Evolutionary conservation across 2,113 vertebrate species (phyloP).

Genomic region (zebrafish (Danio rerio)): GRCz12tu NC_133190.1:17529501-17530000

Average conservation of each 20-base stretch:
- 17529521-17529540: too few species aligned
- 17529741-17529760: background rate
- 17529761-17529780: background rate
- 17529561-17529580: too few species aligned
- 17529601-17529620: too few species aligned
- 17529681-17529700: conserved; percentile 64
- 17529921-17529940: conserved; percentile 40
- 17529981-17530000: conserved; percentile 63
- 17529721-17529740: background rate
- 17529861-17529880: conserved; percentile 9
- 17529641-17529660: background rate
- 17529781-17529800: background rate
- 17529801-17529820: conserved; percentile 5
- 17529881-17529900: conserved; percentile 15
- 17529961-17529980: conserved; percentile 58
- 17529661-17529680: background rate
- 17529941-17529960: conserved; percentile 27
- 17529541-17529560: too few species aligned
- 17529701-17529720: conserved; percentile 60
- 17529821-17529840: background rate
- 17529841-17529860: background rate
- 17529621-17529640: background rate
- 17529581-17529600: too few species aligned
- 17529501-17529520: too few species aligned
- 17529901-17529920: conserved; percentile 6